Evolutionary conservation across 2,888 invertebrate genomes (phyloP), one percentile per base, ranked within the genome.

Genomic region (Proisotoma minuta): DNA sequence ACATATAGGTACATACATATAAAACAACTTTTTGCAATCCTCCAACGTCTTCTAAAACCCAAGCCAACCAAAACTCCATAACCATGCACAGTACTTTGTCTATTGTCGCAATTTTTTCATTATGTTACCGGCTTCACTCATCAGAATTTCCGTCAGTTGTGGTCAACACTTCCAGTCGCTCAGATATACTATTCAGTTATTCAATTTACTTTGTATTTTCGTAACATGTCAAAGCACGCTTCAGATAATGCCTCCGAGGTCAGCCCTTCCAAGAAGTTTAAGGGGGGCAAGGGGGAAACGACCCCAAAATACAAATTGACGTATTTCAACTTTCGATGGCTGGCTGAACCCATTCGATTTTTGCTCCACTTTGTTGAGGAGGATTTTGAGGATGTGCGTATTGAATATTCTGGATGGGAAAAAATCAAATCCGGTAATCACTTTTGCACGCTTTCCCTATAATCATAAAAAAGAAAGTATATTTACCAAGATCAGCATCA

Each of bases 291-390:
- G 3, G 53, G 12, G 22, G 60, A 57, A 51, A 57, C 64, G 61
- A 12, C 62, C 24, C 63, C 63, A 22, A 70, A 66, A 28, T 79
- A 78, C 73, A 79, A 78, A 62, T 66, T 80, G 39, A 78, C 76
- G 12, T 80, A 80, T 65, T 79, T 80, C 69, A 76, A 79, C 63
- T 27, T 77, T 24, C 78, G 76, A 65, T 79, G 79, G 20, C 73
- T 79, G 56, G 79, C 74, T 8, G 80, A 80, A 63, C 75, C 78
- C 18, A 75, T 78, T 27, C 75, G 80, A 10, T 76, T 74, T 43
- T 39, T 79, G 22, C 64, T 80, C 28, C 73, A 73, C 34, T 78
- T 79, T 24, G 74, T 73, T 5, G 77, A 77, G 2, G 74, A 75
- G 23, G 75, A 77, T n/a, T 80, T 78, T 66, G 79, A 79, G 62